Conservation (phyloP, 2,113 vertebrate genomes). For the Macaca nemestrina region DNA sequence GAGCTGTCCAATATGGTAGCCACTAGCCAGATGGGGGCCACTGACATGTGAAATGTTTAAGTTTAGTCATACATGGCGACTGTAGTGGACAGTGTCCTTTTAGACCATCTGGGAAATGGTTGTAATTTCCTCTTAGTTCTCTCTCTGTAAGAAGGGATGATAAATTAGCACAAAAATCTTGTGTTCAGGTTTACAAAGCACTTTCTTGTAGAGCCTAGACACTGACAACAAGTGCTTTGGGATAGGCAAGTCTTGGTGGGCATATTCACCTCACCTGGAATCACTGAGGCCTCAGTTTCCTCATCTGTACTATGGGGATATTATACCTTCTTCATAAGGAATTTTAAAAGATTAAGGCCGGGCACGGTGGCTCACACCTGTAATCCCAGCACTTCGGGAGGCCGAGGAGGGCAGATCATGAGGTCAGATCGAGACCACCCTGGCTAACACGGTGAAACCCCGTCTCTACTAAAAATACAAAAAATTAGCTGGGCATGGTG, state of each 20-base stretch:
- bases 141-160: not conserved
- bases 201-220: not conserved
- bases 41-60: rapidly evolving
- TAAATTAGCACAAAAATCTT: not conserved
- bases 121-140: not conserved
- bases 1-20: not conserved
- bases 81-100: not conserved
- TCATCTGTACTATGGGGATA: not conserved
- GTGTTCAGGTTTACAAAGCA: not conserved
- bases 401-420: too few relatives aligned
- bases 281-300: not conserved
- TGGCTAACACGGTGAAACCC: too few relatives aligned
- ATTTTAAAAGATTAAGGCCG: not conserved
- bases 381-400: too few relatives aligned
- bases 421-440: too few relatives aligned
- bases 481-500: too few relatives aligned
- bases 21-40: not conserved
- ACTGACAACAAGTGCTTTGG: not conserved
- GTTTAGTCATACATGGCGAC: not conserved
- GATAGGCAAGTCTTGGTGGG: not conserved
- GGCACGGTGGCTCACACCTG: too few relatives aligned
- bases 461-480: too few relatives aligned
- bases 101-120: not conserved
- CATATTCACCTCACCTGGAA: not conserved
- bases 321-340: not conserved